These are phyloP conservation scores for Lynx canadensis DNA, from an alignment of 2,113 vertebrate species.

Conservation along the genomic window DNA sequence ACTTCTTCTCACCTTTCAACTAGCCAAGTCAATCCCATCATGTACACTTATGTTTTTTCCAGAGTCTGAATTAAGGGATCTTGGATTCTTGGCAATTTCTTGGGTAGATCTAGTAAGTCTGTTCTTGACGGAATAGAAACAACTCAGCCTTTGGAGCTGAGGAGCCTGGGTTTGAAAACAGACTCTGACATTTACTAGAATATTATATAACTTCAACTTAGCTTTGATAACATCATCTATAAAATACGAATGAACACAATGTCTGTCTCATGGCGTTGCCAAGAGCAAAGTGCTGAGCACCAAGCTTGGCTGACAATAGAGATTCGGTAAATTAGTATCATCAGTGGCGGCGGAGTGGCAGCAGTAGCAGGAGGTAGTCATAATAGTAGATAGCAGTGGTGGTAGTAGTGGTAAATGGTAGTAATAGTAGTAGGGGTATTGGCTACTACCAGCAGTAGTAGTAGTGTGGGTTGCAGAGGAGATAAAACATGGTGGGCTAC, in stretches of 20 bases:
- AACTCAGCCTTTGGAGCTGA: neutral
- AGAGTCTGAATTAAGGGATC: neutral
- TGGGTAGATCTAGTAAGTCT: neutral
- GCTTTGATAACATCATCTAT: neutral
- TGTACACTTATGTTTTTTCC: neutral
- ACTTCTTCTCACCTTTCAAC: neutral
- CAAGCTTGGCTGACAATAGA: neutral
- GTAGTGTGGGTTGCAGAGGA: neutral
- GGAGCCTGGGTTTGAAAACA: neutral
- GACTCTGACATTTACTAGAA: neutral
- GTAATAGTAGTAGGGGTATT: no score
- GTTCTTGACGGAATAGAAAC: neutral
- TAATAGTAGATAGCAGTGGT: neutral
- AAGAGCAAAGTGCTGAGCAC: neutral
- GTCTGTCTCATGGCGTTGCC: neutral
- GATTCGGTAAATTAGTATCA: neutral
- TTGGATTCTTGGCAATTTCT: neutral
- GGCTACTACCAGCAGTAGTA: neutral
- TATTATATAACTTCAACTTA: neutral
- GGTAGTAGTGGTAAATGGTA: rapidly evolving
- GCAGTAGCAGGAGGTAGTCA: neutral
- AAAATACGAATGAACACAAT: neutral
- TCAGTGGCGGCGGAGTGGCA: no score
- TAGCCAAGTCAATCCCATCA: neutral
- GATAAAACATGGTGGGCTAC: neutral